Evolutionary conservation across 2,113 vertebrate genomes (phyloP).

Genomic region (Mesembrinibis cayennensis): DNA sequence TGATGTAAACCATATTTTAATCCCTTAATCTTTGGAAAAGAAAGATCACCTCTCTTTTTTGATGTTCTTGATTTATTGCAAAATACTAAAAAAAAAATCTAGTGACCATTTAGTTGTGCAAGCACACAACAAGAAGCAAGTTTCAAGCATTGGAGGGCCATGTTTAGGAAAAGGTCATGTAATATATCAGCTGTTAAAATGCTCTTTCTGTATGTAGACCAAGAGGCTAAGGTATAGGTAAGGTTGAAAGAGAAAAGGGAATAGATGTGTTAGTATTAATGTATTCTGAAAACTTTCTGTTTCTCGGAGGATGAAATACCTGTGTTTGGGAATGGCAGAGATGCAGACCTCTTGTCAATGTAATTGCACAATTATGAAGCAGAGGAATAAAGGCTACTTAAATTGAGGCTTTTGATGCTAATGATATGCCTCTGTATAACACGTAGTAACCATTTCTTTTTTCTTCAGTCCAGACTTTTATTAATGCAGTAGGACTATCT

Average conservation of each 20-base stretch:
- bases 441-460: not conserved
- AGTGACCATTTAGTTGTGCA: not conserved
- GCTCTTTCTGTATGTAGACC: not conserved
- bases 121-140: not conserved
- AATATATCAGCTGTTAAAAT: not conserved
- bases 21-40: not conserved
- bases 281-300: not conserved
- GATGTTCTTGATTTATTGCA: not conserved
- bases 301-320: not conserved
- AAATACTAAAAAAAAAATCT: not conserved
- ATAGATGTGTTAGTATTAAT: not conserved
- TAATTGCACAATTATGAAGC: not conserved
- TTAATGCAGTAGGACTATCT: not conserved
- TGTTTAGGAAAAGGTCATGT: not conserved
- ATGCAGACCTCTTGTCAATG: not conserved
- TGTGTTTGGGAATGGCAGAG: not conserved
- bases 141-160: not conserved
- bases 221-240: not conserved
- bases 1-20: not conserved
- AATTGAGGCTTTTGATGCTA: not conserved
- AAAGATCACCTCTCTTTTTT: not conserved
- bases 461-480: not conserved
- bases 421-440: not conserved
- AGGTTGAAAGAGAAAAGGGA: not conserved
- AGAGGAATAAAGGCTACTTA: not conserved